A percentile compares a stretch with the other conserved stretches of the same genome.
Evolutionary conservation across 2,113 vertebrate species (phyloP).

Genomic region (Xyliphius kryptos): DNA sequence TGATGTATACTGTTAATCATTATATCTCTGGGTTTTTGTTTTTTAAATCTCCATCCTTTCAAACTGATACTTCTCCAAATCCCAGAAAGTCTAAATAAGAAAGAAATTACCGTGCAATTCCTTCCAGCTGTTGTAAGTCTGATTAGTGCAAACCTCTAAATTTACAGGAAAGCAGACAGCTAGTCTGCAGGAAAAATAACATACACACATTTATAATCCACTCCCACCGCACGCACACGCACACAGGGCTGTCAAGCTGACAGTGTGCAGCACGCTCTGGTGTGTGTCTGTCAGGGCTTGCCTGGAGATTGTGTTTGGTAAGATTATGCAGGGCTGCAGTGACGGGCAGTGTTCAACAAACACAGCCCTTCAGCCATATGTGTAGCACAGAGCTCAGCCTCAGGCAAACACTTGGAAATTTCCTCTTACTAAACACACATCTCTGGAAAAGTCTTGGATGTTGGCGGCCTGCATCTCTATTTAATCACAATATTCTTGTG

Average conservation of each 20-base stretch:
- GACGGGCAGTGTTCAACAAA: slow-evolving; percentile 12
- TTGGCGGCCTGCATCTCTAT: background rate
- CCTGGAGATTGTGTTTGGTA: slow-evolving; percentile 33
- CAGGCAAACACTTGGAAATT: slow-evolving; percentile 7
- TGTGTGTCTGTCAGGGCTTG: slow-evolving; percentile 50
- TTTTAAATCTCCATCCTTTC: too few species aligned
- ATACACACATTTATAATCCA: too few species aligned
- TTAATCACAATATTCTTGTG: background rate
- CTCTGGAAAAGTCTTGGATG: background rate
- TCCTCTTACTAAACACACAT: background rate
- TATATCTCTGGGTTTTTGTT: too few species aligned
- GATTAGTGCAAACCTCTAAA: slow-evolving; percentile 9
- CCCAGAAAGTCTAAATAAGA: background rate
- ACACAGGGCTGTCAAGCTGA: slow-evolving; percentile 59
- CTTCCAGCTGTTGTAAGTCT: background rate
- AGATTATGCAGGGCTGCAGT: slow-evolving; percentile 29
- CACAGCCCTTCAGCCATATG: background rate
- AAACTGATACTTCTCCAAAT: background rate
- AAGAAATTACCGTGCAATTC: background rate
- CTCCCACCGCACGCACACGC: slow-evolving; percentile 24
- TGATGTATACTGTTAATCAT: too few species aligned
- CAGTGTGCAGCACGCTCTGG: slow-evolving; percentile 59
- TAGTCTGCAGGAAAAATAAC: too few species aligned
- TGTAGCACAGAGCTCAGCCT: background rate
- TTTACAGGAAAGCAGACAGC: slow-evolving; percentile 47